phyloP scores from a whole-genome alignment of 2,113 vertebrate genomes.

The Pteropus alecto region DNA sequence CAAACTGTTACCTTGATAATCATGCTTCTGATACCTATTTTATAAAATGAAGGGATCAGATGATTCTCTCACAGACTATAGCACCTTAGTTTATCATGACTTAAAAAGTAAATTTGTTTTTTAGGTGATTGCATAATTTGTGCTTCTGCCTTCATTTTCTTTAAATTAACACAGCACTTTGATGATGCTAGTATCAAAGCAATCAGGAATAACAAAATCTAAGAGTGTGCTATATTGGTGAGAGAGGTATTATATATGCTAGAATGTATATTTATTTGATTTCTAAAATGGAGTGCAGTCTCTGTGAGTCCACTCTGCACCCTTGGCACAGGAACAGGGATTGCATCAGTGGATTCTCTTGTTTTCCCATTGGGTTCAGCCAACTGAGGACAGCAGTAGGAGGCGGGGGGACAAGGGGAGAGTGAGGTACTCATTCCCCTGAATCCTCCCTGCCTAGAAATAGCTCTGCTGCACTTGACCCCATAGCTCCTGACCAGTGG shows the following conservation, averaged over 20 bases:
- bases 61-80: neutral
- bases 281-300: neutral
- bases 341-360: neutral
- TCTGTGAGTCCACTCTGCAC: neutral
- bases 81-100: neutral
- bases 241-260: neutral
- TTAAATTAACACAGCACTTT: neutral
- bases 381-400: neutral
- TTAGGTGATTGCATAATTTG: neutral
- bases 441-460: neutral
- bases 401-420: neutral
- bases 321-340: neutral
- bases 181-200: neutral
- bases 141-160: slow-evolving; percentile 15
- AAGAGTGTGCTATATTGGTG: neutral
- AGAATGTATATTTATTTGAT: neutral
- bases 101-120: neutral
- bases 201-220: neutral
- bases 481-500: neutral
- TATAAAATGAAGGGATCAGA: neutral
- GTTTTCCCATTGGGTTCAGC: neutral
- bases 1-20: neutral
- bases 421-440: neutral
- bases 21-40: neutral
- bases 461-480: neutral